Percentiles rank a stretch among this genome's conserved stretches.
phyloP scores from a whole-genome alignment of 2,888 invertebrate genomes.

The Eristalis arbustorum region DNA sequence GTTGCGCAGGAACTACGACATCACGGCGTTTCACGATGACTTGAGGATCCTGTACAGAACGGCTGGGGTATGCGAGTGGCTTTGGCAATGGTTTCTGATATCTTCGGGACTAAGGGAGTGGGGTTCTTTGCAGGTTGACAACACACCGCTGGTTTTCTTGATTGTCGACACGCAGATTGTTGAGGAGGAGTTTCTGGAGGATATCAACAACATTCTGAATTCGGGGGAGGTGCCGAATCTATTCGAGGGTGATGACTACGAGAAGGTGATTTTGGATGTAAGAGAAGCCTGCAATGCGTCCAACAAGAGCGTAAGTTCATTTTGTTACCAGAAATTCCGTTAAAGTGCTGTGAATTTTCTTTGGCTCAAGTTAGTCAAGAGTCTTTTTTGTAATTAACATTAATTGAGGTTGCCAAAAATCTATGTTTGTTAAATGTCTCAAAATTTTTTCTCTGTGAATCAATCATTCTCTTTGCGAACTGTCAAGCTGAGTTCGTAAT shows the following conservation, averaged over 20 bases:
- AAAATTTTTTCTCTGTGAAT: no score
- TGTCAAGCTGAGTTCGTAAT: no score
- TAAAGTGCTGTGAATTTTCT: no score
- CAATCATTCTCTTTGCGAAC: no score
- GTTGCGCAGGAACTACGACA: slow-evolving; percentile 91
- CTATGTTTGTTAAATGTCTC: no score
- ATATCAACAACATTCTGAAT: slow-evolving; percentile 94
- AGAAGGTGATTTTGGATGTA: slow-evolving; percentile 89
- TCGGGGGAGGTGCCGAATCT: slow-evolving; percentile 96
- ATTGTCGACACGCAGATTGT: slow-evolving; percentile 95
- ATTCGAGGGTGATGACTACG: slow-evolving; percentile 93
- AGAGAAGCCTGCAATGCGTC: slow-evolving; percentile 86
- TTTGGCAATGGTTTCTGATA: background rate
- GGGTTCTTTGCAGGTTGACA: slow-evolving; percentile 77
- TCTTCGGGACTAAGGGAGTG: background rate
- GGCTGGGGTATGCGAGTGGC: slow-evolving; percentile 84
- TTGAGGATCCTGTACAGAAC: slow-evolving; percentile 88
- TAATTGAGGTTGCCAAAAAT: no score
- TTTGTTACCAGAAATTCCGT: no score
- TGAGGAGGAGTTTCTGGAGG: slow-evolving; percentile 93
- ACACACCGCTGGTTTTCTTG: slow-evolving; percentile 90
- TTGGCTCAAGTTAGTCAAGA: no score
- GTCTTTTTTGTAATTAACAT: no score
- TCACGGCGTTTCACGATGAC: slow-evolving; percentile 91
- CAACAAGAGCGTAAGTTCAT: slow-evolving; percentile 83